phyloP scores from a whole-genome alignment of 2,888 invertebrate genomes.

The Drosophila multiciliata region DNA sequence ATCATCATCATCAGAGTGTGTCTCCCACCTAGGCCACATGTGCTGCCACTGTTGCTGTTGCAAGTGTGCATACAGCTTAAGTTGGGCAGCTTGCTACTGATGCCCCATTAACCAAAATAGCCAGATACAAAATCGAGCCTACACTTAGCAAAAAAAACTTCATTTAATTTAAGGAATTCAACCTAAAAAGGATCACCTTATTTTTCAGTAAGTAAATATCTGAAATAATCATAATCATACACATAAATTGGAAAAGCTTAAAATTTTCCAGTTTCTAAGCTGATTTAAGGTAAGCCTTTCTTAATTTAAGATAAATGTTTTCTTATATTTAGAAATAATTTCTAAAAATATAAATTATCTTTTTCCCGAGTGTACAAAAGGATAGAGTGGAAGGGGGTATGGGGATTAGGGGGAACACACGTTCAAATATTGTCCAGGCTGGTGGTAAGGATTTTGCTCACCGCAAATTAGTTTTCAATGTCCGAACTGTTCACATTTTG shows the following conservation, averaged over 20 bases:
- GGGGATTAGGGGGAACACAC: not conserved
- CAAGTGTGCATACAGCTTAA: conserved; percentile 42
- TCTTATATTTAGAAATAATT: not conserved
- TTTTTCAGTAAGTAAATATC: too few species aligned
- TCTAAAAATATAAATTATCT: not conserved
- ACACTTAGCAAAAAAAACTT: not conserved
- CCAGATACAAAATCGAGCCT: not conserved
- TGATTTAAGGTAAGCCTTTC: not conserved
- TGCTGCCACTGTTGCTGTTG: conserved; percentile 31
- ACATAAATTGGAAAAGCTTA: too few species aligned
- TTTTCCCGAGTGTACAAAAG: not conserved
- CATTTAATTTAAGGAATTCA: not conserved
- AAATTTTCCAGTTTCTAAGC: not conserved
- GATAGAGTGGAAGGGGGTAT: not conserved
- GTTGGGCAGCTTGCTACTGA: conserved; percentile 11
- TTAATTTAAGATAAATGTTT: too few species aligned
- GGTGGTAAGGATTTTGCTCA: conserved; percentile 12
- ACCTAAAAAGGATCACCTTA: too few species aligned
- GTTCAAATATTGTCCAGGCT: conserved; percentile 19
- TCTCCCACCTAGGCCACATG: not conserved
- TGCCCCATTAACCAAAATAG: conserved; percentile 16
- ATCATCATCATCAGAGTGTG: conserved; percentile 18
- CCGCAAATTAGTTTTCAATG: conserved; percentile 70
- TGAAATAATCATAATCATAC: too few species aligned
- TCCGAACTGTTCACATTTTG: conserved; percentile 20